phyloP scores from a whole-genome alignment of 2,113 vertebrate species.

The Progne subis region DNA sequence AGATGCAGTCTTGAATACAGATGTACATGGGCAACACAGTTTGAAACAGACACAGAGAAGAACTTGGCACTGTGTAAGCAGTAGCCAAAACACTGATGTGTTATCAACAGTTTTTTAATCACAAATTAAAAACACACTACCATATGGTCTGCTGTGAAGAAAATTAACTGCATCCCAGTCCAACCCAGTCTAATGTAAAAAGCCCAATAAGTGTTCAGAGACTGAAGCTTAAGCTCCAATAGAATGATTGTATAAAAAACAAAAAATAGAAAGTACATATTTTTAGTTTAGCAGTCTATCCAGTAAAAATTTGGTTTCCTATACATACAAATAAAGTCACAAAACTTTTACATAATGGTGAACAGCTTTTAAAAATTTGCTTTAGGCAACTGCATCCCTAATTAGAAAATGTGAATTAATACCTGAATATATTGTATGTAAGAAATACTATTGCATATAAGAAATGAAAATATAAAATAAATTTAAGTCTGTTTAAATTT shows the following conservation, averaged over 20 bases:
- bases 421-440: not conserved
- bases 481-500: not conserved
- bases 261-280: not conserved
- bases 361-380: not conserved
- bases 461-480: not conserved
- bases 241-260: not conserved
- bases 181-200: not conserved
- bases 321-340: not conserved
- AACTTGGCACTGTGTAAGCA: not conserved
- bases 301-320: not conserved
- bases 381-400: not conserved
- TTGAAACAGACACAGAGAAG: not conserved
- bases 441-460: not conserved
- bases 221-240: not conserved
- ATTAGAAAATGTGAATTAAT: not conserved
- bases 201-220: not conserved
- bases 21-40: not conserved
- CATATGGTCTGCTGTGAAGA: not conserved
- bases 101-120: not conserved
- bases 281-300: not conserved
- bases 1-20: not conserved
- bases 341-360: not conserved
- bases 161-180: not conserved
- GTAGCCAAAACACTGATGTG: not conserved
- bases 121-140: not conserved